Evolutionary conservation across 2,888 invertebrate species (phyloP).

Genomic region (Amphipoea oculea): DNA sequence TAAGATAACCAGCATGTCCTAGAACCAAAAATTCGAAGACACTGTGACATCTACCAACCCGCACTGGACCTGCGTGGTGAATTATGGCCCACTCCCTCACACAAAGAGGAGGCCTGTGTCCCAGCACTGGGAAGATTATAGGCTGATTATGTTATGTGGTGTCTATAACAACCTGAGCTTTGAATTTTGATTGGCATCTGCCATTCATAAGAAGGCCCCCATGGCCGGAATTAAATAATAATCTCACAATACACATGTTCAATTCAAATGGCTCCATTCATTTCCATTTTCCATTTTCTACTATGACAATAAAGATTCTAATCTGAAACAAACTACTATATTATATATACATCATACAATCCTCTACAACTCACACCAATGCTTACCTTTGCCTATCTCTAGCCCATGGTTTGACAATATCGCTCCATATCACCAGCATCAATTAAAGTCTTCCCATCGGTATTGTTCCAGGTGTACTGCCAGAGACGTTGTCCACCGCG

Average conservation of each 20-base stretch:
- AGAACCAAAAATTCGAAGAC: background rate
- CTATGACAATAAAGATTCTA: background rate
- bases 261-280: background rate
- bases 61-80: background rate
- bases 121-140: background rate
- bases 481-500: slow-evolving; percentile 92
- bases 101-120: background rate
- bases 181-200: background rate
- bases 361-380: background rate
- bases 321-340: background rate
- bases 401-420: background rate
- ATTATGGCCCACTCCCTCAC: background rate
- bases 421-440: background rate
- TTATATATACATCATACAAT: background rate
- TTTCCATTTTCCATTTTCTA: too few species aligned
- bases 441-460: background rate
- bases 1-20: background rate
- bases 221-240: background rate
- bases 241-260: background rate
- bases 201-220: background rate
- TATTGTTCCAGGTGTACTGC: slow-evolving; percentile 91
- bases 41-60: background rate
- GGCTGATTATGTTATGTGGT: background rate
- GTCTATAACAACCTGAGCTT: background rate
- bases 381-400: background rate